Base-by-base conservation (phyloP, 2,888 invertebrate genomes). In the Syritta pipiens region DNA sequence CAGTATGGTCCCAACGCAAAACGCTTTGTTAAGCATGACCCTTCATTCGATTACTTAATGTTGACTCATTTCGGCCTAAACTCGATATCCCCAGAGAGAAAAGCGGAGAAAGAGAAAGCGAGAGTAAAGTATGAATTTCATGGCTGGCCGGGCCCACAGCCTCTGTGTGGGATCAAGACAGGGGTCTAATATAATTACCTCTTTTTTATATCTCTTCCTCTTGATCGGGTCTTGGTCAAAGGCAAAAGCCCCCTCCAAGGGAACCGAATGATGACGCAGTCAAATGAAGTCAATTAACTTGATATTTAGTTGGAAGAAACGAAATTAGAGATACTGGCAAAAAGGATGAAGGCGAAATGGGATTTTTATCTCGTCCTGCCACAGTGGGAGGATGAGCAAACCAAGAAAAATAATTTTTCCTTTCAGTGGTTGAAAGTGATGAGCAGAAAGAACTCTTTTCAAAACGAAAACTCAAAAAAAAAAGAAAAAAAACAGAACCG, bases 241-340 rank as follows among this genome's bases (percentile, higher is more conserved):
- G 10, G 55, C 19, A 32, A 32, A 32, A 12, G 32, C 4, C n/a
- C 32, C 26, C 48, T 32, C 40, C 22, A 17, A 22, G 44, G 10
- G 2, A 35, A 35, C 32, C 24, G 51, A 67, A 59, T 32, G 44
- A 40, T 32, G 75, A 49, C 42, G 32, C 62, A 62, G 62, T 60
- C 55, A 49, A 76, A 69, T 69, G 24, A 57, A 69, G 69, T 44
- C 49, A 76, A 69, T 76, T 76, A 67, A 55, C 60, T 67, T 48
- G 35, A 44, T 49, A 57, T n/a, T 55, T 44, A 37, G 49, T 28
- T 44, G 35, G 28, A 9, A 17, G 17, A 37, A 20, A 22, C 46
- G 46, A 48, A 46, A 35, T 44, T 44, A 68, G 35, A 42, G 32
- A 55, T 6, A 40, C 26, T 51, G 32, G 1, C 14, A 14, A 46